A percentile compares a stretch with the other conserved stretches of the same genome.
Conservation (phyloP, 2,797 vertebrate species). For the Hoplostethus atlanticus region DNA sequence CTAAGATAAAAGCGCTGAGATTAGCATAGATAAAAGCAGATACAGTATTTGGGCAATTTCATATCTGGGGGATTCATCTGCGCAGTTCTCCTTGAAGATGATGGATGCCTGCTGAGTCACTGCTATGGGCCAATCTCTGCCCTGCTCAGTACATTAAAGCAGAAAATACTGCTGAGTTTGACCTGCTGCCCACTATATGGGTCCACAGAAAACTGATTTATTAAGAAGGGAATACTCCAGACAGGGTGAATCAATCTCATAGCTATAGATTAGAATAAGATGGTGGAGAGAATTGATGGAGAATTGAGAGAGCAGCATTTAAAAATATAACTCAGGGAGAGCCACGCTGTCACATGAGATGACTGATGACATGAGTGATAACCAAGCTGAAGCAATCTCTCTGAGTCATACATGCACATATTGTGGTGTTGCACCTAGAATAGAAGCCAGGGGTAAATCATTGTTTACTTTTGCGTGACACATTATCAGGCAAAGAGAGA, state of each 20-base stretch:
- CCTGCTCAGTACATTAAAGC: constrained; percentile 62
- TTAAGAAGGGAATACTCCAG: constrained; percentile 63
- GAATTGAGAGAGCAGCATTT: constrained; percentile 34
- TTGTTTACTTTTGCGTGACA: not conserved
- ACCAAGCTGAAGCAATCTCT: not conserved
- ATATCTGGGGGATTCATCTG: constrained; percentile 49
- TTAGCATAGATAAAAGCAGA: constrained; percentile 34
- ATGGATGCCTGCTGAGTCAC: constrained; percentile 72
- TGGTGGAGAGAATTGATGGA: constrained; percentile 37
- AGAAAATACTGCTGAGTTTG: constrained; percentile 72
- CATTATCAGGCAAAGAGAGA: not conserved
- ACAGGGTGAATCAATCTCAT: constrained; percentile 63
- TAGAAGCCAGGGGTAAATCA: constrained; percentile 16
- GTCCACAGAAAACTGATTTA: constrained; percentile 65
- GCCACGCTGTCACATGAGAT: constrained; percentile 21
- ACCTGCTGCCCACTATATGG: constrained; percentile 49
- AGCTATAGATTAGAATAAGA: constrained; percentile 55
- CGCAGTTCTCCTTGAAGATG: constrained; percentile 60
- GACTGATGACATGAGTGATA: not conserved
- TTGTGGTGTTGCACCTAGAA: not conserved
- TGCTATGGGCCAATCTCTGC: constrained; percentile 53
- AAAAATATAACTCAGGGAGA: constrained; percentile 15
- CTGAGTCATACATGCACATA: constrained; percentile 1
- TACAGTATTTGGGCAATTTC: constrained; percentile 49
- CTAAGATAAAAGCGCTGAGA: not conserved